A percentile compares a stretch with the other conserved stretches of the same genome.
Conservation (phyloP, 2,113 vertebrate species). For the Anolis sagrei region DNA sequence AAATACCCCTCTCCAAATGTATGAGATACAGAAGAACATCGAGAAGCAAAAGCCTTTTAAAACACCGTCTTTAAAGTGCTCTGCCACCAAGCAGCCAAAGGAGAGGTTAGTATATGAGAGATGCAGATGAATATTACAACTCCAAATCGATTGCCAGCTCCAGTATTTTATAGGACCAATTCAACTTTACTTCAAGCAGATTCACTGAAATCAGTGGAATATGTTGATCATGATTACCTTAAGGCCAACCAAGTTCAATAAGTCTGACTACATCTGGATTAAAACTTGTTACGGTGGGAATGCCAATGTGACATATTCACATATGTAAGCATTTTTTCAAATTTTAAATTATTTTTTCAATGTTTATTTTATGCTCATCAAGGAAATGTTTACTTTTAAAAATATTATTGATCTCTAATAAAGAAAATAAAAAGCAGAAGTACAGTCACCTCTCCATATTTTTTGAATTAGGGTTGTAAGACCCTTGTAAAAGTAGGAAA, state of each 20-base stretch:
- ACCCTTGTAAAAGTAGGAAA: too few species aligned
- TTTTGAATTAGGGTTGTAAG: too few species aligned
- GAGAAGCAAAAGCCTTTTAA: constrained; percentile 21
- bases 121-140: constrained; percentile 32
- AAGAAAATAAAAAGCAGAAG: background rate
- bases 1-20: background rate
- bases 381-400: background rate
- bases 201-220: background rate
- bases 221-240: background rate
- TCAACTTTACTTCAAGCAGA: background rate
- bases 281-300: constrained; percentile 17
- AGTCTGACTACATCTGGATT: background rate
- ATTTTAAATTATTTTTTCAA: too few species aligned
- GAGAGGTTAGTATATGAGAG: constrained; percentile 7
- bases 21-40: background rate
- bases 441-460: too few species aligned
- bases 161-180: background rate
- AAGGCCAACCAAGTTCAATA: background rate
- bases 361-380: background rate
- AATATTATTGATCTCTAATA: background rate
- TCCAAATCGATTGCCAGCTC: constrained; percentile 52
- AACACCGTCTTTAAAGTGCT: background rate
- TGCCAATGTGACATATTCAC: background rate
- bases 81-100: background rate
- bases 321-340: background rate